Evolutionary conservation across 2,888 invertebrate species (phyloP), one percentile per base, ranked within the genome.

Genomic region (Drosophila gaucha): DNA sequence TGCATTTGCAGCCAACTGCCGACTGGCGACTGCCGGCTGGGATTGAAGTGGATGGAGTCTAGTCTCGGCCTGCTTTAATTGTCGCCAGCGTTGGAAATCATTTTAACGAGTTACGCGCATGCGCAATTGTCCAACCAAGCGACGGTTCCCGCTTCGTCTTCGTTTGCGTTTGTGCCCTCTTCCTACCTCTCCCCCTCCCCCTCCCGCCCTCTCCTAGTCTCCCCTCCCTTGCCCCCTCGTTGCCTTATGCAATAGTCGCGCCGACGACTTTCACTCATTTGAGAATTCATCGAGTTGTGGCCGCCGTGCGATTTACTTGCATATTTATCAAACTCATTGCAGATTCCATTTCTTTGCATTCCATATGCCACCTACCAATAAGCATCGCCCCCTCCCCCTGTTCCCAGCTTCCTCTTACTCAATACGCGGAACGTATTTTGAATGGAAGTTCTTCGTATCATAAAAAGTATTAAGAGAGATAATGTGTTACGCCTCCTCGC

Each of bases 71-170:
- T 60, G 76, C 63, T 77, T 79, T 74, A 80, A 80, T 82, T 80
- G 82, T 82, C 72, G 80, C 77, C 69, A 63, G 58, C 75, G 66
- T 63, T 63, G 65, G 65, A 66, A 74, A 78, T 66, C 43, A 72
- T 74, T 63, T 82, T 77, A 82, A 82, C 82, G 79, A 84, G 80
- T 74, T 74, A 80, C 84, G 80, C 82, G 84, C 77, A 84, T 84
- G 82, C 84, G 84, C 84, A 82, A 84, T 84, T 82, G 80, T 77
- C 84, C 84, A 82, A 80, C 82, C 77, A 80, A 78, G 69, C 80
- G 67, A 60, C 63, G 51, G 49, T 49, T 72, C 30, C 72, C 52
- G 33, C 63, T 43, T 57, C 38, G 43, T 24, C 63, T 41, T 39
- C 20, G 33, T n/a, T 31, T 20, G n/a, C n/a, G n/a, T n/a, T n/a